Base-by-base conservation (phyloP, 2,113 vertebrate species). In the Gambusia affinis region DNA sequence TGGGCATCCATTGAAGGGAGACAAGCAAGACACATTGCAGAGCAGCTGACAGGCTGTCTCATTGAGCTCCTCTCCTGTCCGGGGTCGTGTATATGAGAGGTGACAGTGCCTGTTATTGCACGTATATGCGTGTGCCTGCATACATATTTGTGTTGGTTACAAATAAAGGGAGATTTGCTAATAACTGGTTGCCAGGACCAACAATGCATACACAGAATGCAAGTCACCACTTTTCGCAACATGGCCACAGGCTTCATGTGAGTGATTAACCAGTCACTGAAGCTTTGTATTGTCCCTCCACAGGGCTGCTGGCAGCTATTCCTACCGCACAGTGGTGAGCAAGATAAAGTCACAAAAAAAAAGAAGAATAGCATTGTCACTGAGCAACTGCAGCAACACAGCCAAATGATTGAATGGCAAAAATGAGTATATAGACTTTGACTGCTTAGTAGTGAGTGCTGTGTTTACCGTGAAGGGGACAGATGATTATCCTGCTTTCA, bases 31-130 rank as follows among this genome's bases (percentile, higher is more conserved):
- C 67, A 81, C 76, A 73, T 35, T 37, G 81, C 65, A 31, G 76
- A 79, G 84, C 79, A 30, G 88, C 87, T 89, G 91, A 91, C 90
- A 91, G 83, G 60, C 77, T 75, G 81, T 86, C 88, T 72, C 17
- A 71, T 72, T 35, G 70, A 82, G 87, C 78, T 71, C 83, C 80
- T 82, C 75, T 79, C 67, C 87, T 77, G 83, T 88, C 85, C 76
- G 27, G 75, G 82, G 76, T 91, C 81, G 76, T 78, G 75, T 70
- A 4, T 77, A 87, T 89, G 71, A 81, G 78, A 85, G 83, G 73
- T 88, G 88, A 91, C 88, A 89, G 83, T 39, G 4, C 69, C 81
- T 62, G 76, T 7, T 69, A 64, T 60, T 67, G 69, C 17, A 47
- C 5, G 44, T 83, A 31, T 42, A 28, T 47, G 60, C 67, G 42